Base-by-base conservation (phyloP, 1,140 invertebrate genomes). In the Homalodisca vitripennis region DNA sequence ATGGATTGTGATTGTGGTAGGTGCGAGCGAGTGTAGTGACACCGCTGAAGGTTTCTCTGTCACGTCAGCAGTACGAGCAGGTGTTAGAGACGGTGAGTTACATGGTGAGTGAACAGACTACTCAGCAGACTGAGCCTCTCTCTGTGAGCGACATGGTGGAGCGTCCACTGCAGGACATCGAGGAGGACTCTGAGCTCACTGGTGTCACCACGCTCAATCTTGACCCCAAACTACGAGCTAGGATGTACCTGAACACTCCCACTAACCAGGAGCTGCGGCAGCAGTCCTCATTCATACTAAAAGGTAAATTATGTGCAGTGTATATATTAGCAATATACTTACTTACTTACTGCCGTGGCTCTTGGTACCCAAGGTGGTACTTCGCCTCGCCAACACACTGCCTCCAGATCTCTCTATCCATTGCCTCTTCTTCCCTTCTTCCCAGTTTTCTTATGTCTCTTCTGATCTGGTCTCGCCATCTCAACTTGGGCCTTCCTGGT, bases 41-140 rank as follows among this genome's bases (percentile, higher is more conserved):
- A 51, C 88, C 90, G 0, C 77, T 97, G 14, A 93, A 94, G 79
- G 85, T 97, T 14, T 93, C 92, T 0, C 80, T 97, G 10, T 89
- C 90, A 14, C 88, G 93, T 31, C 84, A 86, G 26, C 94, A 97
- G 75, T 97, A 97, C 77, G 91, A 95, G 78, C 93, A 97, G 78
- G 80, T 97, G 29, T 80, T 95, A 48, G 91, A 95, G 71, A 93
- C 90, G 1, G 76, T 89, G 22, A 81, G 86, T 47, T 84, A 77
- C 41, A 48, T 83, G 13, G 78, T 84, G 26, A 79, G 41, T 31
- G 30, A n/a, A 20, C 30, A 34, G 29, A 10, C 14, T 3, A 2
- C 78, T 0, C 77, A 76, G 1, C 10, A 10, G 34, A 30, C 22
- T 27, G 27, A 30, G 10, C 2, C 2, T 2, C 2, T 14, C 12